Base-by-base conservation (phyloP, 2,888 invertebrate genomes). In the Pterostichus niger region DNA sequence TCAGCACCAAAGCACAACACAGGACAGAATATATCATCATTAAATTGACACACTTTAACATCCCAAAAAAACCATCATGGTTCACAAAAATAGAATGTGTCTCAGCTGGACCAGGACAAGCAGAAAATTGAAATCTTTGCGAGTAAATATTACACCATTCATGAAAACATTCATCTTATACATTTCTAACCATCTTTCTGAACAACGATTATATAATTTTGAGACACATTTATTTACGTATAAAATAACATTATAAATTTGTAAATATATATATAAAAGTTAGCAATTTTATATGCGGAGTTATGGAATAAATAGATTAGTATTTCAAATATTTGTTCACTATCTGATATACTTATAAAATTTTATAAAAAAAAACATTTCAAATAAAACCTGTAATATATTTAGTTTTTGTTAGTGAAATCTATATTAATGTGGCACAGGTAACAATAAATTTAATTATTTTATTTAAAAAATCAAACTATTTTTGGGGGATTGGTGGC, bases 51-150 rank as follows among this genome's bases (percentile, higher is more conserved):
- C 56, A 56, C 33, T 59, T 75, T 49, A 78, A 59, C 56, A 59
- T 78, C 13, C 40, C 78, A 78, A 61, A 71, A 33, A 52, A n/a
- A 24, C 35, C 33, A 49, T 75, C 44, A 13, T 9, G 35, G 15
- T 81, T 56, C 71, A 81, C 35, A 81, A 81, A 81, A 81, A 81
- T 81, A 81, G 35, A 35, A 52, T 59, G 78, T 61, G 46, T 56
- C 56, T 61, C 76, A 76, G 15, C 11, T 35, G 52, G 52, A 35
- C 52, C 75, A 46, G 15, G 24, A 49, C 31, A 54, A 54, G 17
- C 76, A 76, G 46, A 31, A 75, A 64, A 56, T 56, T 17, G 0
- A 56, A 64, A 59, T 11, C 59, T 35, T 68, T 40, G 33, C 64
- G 13, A 68, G 17, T 44, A 64, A 13, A 64, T 24, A 33, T 31